A percentile compares a stretch with the other conserved stretches of the same genome.
phyloP scores from a whole-genome alignment of 2,797 vertebrate species.

The Kryptopterus vitreolus region DNA sequence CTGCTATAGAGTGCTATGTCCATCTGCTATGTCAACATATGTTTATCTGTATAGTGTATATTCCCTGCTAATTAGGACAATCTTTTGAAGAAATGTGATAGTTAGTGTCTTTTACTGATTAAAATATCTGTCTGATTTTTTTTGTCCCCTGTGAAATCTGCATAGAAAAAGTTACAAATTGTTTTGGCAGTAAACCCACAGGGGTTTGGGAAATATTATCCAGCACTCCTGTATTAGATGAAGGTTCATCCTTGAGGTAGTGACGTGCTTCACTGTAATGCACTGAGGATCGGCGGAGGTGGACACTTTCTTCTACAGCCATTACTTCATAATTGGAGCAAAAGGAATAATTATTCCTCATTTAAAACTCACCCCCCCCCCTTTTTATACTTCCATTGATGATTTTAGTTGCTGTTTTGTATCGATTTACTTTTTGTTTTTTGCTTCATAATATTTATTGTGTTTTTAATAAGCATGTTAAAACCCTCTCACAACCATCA shows the following conservation, averaged over 20 bases:
- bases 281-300: not conserved
- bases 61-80: no score
- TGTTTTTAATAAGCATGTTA: not conserved
- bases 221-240: not conserved
- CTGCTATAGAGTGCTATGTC: no score
- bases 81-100: not conserved
- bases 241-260: not conserved
- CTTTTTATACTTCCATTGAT: not conserved
- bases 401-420: not conserved
- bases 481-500: not conserved
- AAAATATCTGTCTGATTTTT: not conserved
- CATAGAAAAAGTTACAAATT: no score
- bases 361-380: not conserved
- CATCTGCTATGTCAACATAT: no score
- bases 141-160: not conserved
- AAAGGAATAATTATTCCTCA: conserved; percentile 11
- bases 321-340: conserved; percentile 1
- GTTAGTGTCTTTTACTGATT: not conserved
- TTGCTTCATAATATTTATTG: not conserved
- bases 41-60: no score
- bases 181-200: not conserved
- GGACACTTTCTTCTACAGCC: not conserved
- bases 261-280: not conserved
- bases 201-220: not conserved
- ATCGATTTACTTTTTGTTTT: not conserved